These are phyloP conservation scores for Lepidurus couesii DNA, from an alignment of 1,140 invertebrate genomes.

Conservation along the genomic window DNA sequence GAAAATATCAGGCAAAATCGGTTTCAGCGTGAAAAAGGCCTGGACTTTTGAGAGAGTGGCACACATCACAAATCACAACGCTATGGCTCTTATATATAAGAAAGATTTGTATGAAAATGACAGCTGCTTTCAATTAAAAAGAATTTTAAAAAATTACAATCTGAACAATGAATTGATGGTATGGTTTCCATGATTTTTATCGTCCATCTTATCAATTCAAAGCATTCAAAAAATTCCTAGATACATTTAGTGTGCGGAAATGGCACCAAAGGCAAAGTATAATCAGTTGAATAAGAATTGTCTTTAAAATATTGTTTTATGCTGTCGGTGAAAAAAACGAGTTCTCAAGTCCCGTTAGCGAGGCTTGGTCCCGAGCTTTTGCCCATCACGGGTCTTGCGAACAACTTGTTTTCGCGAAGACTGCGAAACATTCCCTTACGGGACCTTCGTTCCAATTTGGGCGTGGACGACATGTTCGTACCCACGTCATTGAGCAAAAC, in stretches of 20 bases:
- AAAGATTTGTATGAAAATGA: not conserved
- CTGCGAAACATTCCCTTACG: not conserved
- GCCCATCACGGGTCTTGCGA: not conserved
- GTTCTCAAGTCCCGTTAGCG: not conserved
- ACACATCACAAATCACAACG: constrained; percentile 3
- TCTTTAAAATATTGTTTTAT: not conserved
- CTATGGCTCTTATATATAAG: not conserved
- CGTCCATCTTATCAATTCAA: too few relatives aligned
- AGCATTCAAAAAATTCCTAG: not conserved
- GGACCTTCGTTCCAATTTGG: not conserved
- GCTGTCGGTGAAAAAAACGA: not conserved
- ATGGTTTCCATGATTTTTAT: too few relatives aligned
- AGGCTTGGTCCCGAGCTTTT: not conserved
- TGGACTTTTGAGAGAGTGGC: not conserved
- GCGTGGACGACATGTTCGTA: not conserved
- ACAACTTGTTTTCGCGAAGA: not conserved
- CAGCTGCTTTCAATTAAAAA: too few relatives aligned
- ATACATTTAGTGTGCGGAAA: not conserved
- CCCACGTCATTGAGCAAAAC: not conserved
- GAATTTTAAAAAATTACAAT: too few relatives aligned
- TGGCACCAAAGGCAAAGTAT: not conserved
- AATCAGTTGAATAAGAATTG: too few relatives aligned
- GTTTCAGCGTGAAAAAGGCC: not conserved
- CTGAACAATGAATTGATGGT: too few relatives aligned
- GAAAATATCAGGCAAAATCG: not conserved